Percentiles rank a stretch among this genome's conserved stretches.
phyloP scores from a whole-genome alignment of 1,140 invertebrate species.

The Phymorhynchus buccinoides region DNA sequence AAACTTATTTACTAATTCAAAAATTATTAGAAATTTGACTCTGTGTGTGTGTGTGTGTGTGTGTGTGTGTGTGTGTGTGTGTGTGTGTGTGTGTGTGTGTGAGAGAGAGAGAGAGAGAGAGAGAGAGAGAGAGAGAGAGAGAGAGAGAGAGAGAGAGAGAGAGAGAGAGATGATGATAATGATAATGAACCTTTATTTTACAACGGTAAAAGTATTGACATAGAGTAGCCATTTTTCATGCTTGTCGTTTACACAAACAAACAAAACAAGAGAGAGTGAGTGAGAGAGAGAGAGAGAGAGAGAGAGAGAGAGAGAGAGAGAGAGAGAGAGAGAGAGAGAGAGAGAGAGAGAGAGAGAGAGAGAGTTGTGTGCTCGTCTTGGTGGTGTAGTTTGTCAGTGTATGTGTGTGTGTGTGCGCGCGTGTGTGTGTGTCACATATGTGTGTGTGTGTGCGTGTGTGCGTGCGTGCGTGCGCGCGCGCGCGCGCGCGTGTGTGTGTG shows the following conservation, averaged over 20 bases:
- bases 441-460: constrained; percentile 1
- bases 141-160: constrained; percentile 8
- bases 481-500: neutral
- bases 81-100: neutral
- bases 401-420: too few relatives aligned
- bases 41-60: neutral
- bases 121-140: neutral
- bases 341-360: neutral
- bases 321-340: neutral
- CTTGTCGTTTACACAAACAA: too few relatives aligned
- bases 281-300: too few relatives aligned
- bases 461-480: neutral
- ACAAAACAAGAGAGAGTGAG: too few relatives aligned
- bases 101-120: neutral
- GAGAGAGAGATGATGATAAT: neutral
- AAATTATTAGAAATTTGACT: too few relatives aligned
- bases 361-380: neutral
- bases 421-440: too few relatives aligned
- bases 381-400: too few relatives aligned
- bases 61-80: neutral
- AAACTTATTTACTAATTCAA: too few relatives aligned
- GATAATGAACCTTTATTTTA: too few relatives aligned
- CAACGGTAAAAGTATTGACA: too few relatives aligned
- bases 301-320: too few relatives aligned
- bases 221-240: too few relatives aligned